These are phyloP conservation scores for Erebia ligea DNA, from an alignment of 2,888 invertebrate species.

Conservation along the genomic window DNA sequence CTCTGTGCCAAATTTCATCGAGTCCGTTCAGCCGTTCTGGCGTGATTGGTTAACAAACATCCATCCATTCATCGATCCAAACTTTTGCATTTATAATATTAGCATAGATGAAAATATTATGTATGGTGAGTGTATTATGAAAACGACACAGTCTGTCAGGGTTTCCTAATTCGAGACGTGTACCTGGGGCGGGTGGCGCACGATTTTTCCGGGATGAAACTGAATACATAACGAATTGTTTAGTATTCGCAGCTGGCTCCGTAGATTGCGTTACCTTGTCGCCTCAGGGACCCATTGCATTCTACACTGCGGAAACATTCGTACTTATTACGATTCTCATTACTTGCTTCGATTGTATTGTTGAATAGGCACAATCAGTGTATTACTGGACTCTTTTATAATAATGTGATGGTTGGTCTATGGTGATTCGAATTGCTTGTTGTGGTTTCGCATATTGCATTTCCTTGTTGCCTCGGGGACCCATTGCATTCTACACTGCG, in stretches of 20 bases:
- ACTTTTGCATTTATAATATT: no score
- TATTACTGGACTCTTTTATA: no score
- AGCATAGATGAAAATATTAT: no score
- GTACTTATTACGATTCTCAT: slow-evolving; percentile 33
- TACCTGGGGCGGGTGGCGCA: slow-evolving; percentile 49
- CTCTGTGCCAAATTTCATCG: no score
- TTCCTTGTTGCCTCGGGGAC: not conserved
- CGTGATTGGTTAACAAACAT: no score
- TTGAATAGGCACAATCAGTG: not conserved
- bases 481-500: slow-evolving; percentile 64
- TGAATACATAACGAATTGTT: slow-evolving; percentile 65
- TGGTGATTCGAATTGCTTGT: slow-evolving; percentile 48
- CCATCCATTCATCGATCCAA: no score
- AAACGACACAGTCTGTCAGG: slow-evolving; percentile 17
- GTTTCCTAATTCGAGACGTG: slow-evolving; percentile 44
- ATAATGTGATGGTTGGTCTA: no score
- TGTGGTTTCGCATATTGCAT: slow-evolving; percentile 46
- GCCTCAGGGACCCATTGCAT: slow-evolving; percentile 63
- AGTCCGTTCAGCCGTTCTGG: no score
- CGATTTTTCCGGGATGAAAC: slow-evolving; percentile 69
- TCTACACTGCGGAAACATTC: slow-evolving; percentile 52
- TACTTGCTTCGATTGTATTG: slow-evolving; percentile 14
- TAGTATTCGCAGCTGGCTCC: slow-evolving; percentile 62
- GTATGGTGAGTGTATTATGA: no score
- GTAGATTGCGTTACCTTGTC: slow-evolving; percentile 76